These are phyloP conservation scores for Scophthalmus maximus DNA, from an alignment of 2,113 vertebrate species.

Conservation along the genomic window DNA sequence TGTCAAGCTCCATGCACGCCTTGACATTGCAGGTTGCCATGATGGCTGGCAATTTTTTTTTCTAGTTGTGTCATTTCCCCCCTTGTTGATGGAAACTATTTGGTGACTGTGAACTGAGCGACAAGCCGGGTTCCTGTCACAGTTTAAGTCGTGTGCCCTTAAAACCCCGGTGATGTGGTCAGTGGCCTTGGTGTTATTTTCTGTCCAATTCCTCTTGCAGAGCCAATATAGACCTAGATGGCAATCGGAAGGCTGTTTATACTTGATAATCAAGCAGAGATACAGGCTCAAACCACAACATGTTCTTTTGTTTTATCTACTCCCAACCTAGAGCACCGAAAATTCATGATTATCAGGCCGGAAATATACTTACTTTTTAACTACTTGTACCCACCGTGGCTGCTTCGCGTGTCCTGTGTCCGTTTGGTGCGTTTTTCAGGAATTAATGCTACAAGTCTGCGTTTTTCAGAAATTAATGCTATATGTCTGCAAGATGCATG, in stretches of 20 bases:
- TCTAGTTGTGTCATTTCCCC: slow-evolving; percentile 57
- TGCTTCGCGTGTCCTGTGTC: too few species aligned
- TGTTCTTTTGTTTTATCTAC: background rate
- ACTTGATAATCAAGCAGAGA: slow-evolving; percentile 10
- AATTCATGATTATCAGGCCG: background rate
- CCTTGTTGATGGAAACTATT: slow-evolving; percentile 40
- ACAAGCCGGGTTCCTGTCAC: slow-evolving; percentile 25
- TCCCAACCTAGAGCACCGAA: background rate
- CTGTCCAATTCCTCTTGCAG: slow-evolving; percentile 21
- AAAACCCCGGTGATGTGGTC: slow-evolving; percentile 33
- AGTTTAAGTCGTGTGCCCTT: slow-evolving; percentile 19
- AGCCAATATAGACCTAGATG: slow-evolving; percentile 4
- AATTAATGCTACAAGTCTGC: too few species aligned
- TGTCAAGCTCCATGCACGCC: slow-evolving; percentile 52
- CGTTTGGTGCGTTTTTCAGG: too few species aligned
- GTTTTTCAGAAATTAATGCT: too few species aligned
- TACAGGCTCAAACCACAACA: slow-evolving; percentile 11
- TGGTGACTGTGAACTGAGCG: slow-evolving; percentile 51
- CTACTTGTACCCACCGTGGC: too few species aligned
- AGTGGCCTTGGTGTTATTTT: slow-evolving; percentile 50
- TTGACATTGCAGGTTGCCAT: slow-evolving; percentile 57
- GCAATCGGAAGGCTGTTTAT: slow-evolving; percentile 11
- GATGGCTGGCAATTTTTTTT: slow-evolving; percentile 60
- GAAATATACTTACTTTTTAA: too few species aligned
- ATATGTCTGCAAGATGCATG: too few species aligned